Conservation (phyloP, 2,113 vertebrate species). For the Calypte anna region DNA sequence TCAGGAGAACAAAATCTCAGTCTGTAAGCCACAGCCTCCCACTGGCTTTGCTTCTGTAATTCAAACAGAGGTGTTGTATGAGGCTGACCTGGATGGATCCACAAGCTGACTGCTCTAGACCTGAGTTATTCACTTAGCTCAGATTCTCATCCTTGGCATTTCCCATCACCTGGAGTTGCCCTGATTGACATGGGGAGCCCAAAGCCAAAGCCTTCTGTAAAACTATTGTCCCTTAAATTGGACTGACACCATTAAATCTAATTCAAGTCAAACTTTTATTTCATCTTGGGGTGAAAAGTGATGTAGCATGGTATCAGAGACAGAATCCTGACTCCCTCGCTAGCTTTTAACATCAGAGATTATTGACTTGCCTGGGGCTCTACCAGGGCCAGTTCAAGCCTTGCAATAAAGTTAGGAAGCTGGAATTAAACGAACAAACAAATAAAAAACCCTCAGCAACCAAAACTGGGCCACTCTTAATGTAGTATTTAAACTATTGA, state of each 20-base stretch:
- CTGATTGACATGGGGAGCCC: not conserved
- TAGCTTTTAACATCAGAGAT: not conserved
- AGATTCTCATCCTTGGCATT: not conserved
- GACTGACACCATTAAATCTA: not conserved
- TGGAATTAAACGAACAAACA: not conserved
- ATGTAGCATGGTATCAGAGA: not conserved
- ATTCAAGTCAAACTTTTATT: not conserved
- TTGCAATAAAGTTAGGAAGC: not conserved
- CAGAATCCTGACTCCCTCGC: not conserved
- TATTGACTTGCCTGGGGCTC: not conserved
- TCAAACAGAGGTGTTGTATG: not conserved
- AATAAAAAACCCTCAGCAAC: not conserved
- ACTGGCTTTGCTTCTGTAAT: not conserved
- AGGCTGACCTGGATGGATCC: not conserved
- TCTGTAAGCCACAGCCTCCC: not conserved
- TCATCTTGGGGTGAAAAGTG: not conserved
- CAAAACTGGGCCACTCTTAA: not conserved
- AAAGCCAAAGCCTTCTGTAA: not conserved
- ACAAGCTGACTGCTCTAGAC: not conserved
- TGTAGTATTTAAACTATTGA: conserved; percentile 10
- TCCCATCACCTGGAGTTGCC: not conserved
- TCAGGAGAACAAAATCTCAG: not conserved
- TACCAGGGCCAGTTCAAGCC: not conserved
- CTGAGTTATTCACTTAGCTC: not conserved
- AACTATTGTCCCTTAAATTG: not conserved